Base-by-base conservation (phyloP, 2,113 vertebrate species). In the Ciconia stormi region DNA sequence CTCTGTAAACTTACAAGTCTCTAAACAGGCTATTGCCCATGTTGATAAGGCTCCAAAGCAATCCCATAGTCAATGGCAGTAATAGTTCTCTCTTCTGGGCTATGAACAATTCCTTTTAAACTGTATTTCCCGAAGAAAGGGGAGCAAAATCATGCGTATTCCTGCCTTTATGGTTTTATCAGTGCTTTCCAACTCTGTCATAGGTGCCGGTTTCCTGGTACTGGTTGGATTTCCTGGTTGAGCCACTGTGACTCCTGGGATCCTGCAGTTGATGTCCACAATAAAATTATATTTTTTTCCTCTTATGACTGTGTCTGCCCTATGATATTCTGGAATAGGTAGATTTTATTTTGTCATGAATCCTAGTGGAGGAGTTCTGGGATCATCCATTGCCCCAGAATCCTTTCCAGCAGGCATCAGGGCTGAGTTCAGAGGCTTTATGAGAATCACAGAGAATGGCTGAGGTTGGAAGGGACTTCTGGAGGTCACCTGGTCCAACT, bases 321-420 rank as follows among this genome's bases (percentile, higher is more conserved):
- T 6, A 2, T 3, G 10, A n/a, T 61, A 19, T 5, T 55, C 59
- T 27, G 42, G 12, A 38, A n/a, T 0, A 30, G 19, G 13, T 1
- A 38, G 20, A 14, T 20, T 38, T 13, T 44, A 30, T 34, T 87
- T 82, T 16, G 46, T 50, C 26, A 26, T n/a, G 27, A 78, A 30
- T 11, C 12, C n/a, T 19, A 7, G 13, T 10, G 52, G 38, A n/a
- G 46, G 22, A 61, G 16, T 34, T 62, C 38, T 53, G 11, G 19
- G 10, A 49, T 55, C 46, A 49, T 16, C 1, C 1, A 7, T 16
- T 1, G 2, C 12, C 53, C 59, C 26, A 66, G 27, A 78, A 72
- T n/a, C 59, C 40, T 27, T 55, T 38, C 59, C 32, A 66, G 10
- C 5, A 11, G 58, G 16, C 47, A 72, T n/a, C 38, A 67, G 52